phyloP scores from a whole-genome alignment of 1,140 invertebrate genomes.

The Trichonephila clavata region DNA sequence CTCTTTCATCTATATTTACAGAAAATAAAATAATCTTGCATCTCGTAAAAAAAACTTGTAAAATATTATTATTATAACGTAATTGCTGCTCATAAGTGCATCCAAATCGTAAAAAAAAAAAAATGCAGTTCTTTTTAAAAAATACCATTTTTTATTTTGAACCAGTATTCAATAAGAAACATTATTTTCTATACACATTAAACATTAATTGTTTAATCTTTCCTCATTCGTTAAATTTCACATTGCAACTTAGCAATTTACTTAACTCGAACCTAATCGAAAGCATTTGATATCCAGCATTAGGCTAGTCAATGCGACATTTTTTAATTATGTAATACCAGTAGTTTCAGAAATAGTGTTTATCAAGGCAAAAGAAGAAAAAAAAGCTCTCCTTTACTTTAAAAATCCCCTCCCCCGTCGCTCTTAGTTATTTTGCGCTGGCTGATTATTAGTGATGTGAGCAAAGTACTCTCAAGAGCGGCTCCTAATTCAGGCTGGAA shows the following conservation, averaged over 20 bases:
- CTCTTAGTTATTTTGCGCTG: slow-evolving; percentile 24
- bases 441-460: slow-evolving; percentile 45
- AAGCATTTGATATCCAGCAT: background rate
- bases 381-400: background rate
- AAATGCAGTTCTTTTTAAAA: no score
- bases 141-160: no score
- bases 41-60: no score
- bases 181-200: no score
- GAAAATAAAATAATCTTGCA: no score
- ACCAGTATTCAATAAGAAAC: no score
- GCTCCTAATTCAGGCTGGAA: slow-evolving; percentile 52
- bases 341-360: background rate
- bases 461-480: slow-evolving; percentile 4
- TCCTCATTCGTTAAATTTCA: no score
- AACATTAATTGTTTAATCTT: no score
- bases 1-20: no score
- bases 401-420: background rate
- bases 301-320: background rate
- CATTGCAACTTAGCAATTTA: background rate
- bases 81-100: no score
- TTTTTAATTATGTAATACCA: background rate
- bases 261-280: background rate
- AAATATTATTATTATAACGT: no score
- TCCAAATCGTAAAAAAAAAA: no score
- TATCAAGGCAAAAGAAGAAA: background rate